Conservation (phyloP, 2,888 invertebrate genomes). For the Tiliacea citrago region DNA sequence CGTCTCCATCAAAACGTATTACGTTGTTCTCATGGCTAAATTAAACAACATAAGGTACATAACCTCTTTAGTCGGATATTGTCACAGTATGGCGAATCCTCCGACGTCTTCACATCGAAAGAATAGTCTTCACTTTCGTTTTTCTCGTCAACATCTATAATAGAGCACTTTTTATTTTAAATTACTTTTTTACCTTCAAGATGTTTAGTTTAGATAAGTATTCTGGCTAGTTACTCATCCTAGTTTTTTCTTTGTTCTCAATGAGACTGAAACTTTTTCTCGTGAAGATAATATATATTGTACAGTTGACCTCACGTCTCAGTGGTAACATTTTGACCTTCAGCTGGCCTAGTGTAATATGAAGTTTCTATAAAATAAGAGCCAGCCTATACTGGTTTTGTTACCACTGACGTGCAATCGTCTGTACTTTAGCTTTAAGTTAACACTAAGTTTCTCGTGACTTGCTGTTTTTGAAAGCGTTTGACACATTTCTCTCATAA, state of each 20-base stretch:
- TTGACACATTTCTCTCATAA: slow-evolving; percentile 58
- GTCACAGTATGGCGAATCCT: slow-evolving; percentile 33
- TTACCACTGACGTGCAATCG: neutral
- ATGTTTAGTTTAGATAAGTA: slow-evolving; percentile 34
- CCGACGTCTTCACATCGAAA: slow-evolving; percentile 5
- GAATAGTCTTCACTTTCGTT: slow-evolving; percentile 50
- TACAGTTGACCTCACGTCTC: too few relatives aligned
- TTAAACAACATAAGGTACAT: neutral
- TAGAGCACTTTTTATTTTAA: slow-evolving; percentile 28
- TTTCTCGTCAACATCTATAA: slow-evolving; percentile 32
- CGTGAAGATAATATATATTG: slow-evolving; percentile 15
- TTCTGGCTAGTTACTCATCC: slow-evolving; percentile 32
- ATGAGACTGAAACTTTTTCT: slow-evolving; percentile 33
- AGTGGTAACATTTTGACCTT: too few relatives aligned
- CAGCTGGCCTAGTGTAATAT: too few relatives aligned
- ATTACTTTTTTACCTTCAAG: slow-evolving; percentile 15
- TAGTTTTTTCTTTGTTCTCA: slow-evolving; percentile 31
- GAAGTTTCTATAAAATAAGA: too few relatives aligned
- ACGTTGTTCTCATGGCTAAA: neutral
- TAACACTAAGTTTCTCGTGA: slow-evolving; percentile 41
- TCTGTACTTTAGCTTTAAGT: slow-evolving; percentile 26
- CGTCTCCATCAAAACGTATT: too few relatives aligned
- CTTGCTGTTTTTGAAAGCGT: slow-evolving; percentile 51
- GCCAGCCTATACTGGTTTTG: too few relatives aligned
- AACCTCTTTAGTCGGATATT: slow-evolving; percentile 5